A percentile compares a stretch with the other conserved stretches of the same genome.
phyloP scores from a whole-genome alignment of 1,140 invertebrate species.

The Bradysia coprophila region DNA sequence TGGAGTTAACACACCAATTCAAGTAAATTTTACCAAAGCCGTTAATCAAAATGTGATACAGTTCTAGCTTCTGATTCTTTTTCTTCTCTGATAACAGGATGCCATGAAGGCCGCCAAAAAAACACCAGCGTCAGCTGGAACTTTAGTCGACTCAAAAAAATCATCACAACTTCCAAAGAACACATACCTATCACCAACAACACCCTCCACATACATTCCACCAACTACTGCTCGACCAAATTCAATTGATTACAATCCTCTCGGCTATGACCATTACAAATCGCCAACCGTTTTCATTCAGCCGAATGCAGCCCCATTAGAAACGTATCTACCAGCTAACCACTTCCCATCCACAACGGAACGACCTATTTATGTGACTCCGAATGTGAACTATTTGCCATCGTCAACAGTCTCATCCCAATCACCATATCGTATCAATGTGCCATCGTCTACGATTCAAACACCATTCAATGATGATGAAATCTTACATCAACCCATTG shows the following conservation, averaged over 20 bases:
- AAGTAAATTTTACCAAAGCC: constrained; percentile 12
- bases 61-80: background rate
- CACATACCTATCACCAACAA: background rate
- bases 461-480: constrained; percentile 1
- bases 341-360: constrained; percentile 18
- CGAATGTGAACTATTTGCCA: constrained; percentile 13
- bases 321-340: constrained; percentile 15
- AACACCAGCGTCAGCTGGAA: background rate
- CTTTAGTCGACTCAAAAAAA: background rate
- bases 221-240: background rate
- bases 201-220: background rate
- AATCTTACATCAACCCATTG: background rate
- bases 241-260: background rate
- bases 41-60: background rate
- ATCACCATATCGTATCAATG: background rate
- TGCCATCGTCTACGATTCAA: background rate
- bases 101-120: constrained; percentile 1
- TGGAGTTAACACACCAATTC: constrained; percentile 44
- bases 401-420: constrained; percentile 3
- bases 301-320: constrained; percentile 17
- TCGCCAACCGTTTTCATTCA: constrained; percentile 10
- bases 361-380: constrained; percentile 19
- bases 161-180: background rate
- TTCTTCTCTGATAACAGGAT: constrained; percentile 1
- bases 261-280: constrained; percentile 10